Percentiles rank a stretch among this genome's conserved stretches.
Conservation (phyloP, 2,888 invertebrate genomes). For the Gerris lacustris region DNA sequence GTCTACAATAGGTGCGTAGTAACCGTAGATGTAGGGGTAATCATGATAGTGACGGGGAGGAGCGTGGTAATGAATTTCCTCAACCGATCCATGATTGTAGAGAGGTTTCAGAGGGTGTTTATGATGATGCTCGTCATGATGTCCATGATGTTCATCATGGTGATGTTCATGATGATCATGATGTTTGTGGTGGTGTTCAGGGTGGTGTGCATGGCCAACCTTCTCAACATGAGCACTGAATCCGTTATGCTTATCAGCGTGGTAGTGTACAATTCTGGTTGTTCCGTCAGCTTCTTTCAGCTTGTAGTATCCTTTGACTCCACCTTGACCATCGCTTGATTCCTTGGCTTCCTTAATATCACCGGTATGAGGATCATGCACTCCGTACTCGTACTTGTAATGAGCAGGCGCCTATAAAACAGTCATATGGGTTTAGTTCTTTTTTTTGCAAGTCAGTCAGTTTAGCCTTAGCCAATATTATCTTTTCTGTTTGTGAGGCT, state of each 20-base stretch:
- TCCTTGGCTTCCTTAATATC: slow-evolving; percentile 17
- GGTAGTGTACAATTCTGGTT: background rate
- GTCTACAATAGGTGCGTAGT: background rate
- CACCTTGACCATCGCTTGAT: slow-evolving; percentile 10
- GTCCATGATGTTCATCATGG: background rate
- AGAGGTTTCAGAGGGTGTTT: no score
- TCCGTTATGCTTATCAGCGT: background rate
- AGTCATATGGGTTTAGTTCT: no score
- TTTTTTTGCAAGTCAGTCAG: no score
- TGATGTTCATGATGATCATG: background rate
- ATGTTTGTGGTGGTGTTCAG: background rate
- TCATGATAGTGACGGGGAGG: background rate
- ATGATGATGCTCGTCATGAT: no score
- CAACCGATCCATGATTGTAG: background rate
- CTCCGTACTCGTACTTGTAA: slow-evolving; percentile 10
- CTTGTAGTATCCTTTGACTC: slow-evolving; percentile 16
- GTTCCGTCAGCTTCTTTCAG: slow-evolving; percentile 17
- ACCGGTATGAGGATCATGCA: slow-evolving; percentile 7
- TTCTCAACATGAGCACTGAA: background rate
- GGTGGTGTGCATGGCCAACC: background rate
- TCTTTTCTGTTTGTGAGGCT: no score
- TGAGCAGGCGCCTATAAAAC: slow-evolving; percentile 2
- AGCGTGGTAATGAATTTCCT: background rate
- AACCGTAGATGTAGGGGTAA: background rate
- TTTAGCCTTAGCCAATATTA: no score